A percentile compares a stretch with the other conserved stretches of the same genome.
phyloP scores from a whole-genome alignment of 2,113 vertebrate species.

The Entelurus aequoreus region DNA sequence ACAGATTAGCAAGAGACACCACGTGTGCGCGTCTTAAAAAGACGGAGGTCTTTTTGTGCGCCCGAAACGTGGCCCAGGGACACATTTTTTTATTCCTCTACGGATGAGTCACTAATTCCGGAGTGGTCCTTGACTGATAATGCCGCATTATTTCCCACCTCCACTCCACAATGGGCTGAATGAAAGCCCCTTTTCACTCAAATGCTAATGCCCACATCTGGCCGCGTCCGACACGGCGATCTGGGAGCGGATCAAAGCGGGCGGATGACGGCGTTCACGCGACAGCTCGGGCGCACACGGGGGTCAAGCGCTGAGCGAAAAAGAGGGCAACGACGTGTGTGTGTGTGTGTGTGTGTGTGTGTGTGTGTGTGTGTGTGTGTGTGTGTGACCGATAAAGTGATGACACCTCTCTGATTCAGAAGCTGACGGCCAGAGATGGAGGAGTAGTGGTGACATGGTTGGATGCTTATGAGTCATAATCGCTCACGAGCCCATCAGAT shows the following conservation, averaged over 20 bases:
- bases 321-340: conserved; percentile 2
- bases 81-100: conserved; percentile 28
- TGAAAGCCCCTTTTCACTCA: conserved; percentile 38
- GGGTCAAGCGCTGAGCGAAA: conserved; percentile 31
- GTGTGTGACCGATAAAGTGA: conserved; percentile 17
- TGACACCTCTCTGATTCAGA: conserved; percentile 43
- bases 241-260: conserved; percentile 43
- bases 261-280: conserved; percentile 41
- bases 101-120: conserved; percentile 52
- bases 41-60: neutral
- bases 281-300: neutral
- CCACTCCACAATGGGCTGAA: conserved; percentile 42
- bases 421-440: conserved; percentile 32
- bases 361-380: conserved; percentile 1
- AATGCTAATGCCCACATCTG: conserved; percentile 40
- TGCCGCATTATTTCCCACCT: conserved; percentile 50
- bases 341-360: conserved; percentile 9
- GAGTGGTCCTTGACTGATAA: conserved; percentile 59
- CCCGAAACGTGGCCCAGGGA: conserved; percentile 26
- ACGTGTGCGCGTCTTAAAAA: neutral
- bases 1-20: neutral
- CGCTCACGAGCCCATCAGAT: neutral
- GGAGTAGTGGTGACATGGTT: conserved; percentile 22
- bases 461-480: conserved; percentile 35
- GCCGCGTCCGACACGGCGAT: conserved; percentile 13